These are phyloP conservation scores for Silurus lanzhouensis DNA, from an alignment of 2,797 vertebrate species.

Conservation along the genomic window DNA sequence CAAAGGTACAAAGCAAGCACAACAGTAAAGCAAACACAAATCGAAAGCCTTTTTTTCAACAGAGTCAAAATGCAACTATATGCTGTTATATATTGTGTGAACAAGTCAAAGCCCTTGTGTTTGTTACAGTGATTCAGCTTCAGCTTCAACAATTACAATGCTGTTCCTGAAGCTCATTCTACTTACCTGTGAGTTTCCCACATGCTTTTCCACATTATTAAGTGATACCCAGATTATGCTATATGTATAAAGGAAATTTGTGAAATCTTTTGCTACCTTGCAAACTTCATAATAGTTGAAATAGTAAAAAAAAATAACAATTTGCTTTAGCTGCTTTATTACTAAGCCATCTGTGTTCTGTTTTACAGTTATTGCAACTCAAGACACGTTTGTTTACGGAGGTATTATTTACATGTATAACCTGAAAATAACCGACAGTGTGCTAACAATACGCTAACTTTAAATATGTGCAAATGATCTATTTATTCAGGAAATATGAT, in stretches of 20 bases:
- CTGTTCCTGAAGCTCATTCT: constrained; percentile 6
- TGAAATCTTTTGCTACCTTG: too few relatives aligned
- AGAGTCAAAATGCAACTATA: too few relatives aligned
- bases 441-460: not conserved
- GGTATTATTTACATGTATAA: not conserved
- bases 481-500: constrained; percentile 32
- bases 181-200: constrained; percentile 18
- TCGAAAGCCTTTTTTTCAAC: too few relatives aligned
- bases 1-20: too few relatives aligned
- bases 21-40: too few relatives aligned
- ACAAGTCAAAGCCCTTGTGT: too few relatives aligned
- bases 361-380: constrained; percentile 7
- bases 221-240: not conserved
- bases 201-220: not conserved
- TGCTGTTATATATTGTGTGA: too few relatives aligned
- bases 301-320: not conserved
- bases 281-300: not conserved
- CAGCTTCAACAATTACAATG: not conserved
- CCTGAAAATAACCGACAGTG: not conserved
- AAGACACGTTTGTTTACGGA: not conserved
- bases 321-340: not conserved
- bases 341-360: not conserved
- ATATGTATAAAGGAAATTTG: not conserved
- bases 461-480: not conserved
- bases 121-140: not conserved